Conservation (phyloP, 2,113 vertebrate species). For the Abramis brama region DNA sequence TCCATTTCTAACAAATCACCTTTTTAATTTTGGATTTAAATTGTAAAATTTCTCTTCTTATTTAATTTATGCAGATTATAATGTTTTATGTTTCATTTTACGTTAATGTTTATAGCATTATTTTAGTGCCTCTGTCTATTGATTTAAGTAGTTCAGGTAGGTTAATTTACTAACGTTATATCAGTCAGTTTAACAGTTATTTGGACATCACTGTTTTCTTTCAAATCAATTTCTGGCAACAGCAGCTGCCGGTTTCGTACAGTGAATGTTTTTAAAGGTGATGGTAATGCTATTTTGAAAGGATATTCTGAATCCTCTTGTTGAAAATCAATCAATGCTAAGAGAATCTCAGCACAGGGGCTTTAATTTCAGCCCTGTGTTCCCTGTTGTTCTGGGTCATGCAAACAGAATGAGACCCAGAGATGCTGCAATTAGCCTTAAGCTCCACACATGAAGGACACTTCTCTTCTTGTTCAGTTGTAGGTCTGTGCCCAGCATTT, state of each 20-base stretch:
- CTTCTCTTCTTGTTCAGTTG: neutral
- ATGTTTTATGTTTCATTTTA: neutral
- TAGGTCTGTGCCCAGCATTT: constrained; percentile 16
- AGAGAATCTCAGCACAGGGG: neutral
- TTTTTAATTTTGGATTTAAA: neutral
- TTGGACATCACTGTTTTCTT: neutral
- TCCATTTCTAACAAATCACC: neutral
- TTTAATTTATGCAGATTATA: neutral
- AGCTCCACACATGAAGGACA: neutral
- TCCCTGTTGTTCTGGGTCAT: neutral
- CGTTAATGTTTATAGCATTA: neutral
- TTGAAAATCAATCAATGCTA: neutral
- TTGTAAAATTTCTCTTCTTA: neutral
- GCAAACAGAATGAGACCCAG: constrained; percentile 9
- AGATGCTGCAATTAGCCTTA: constrained; percentile 16
- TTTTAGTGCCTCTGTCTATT: neutral
- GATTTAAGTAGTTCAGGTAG: neutral
- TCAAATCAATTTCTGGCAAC: neutral
- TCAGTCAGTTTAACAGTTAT: neutral
- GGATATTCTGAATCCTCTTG: neutral
- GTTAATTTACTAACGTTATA: neutral
- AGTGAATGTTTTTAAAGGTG: neutral
- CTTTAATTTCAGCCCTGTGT: neutral
- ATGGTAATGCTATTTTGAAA: neutral
- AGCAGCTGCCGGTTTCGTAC: neutral